Conservation (phyloP, 1,140 invertebrate genomes). For the Hyposmocoma kahamanoa region DNA sequence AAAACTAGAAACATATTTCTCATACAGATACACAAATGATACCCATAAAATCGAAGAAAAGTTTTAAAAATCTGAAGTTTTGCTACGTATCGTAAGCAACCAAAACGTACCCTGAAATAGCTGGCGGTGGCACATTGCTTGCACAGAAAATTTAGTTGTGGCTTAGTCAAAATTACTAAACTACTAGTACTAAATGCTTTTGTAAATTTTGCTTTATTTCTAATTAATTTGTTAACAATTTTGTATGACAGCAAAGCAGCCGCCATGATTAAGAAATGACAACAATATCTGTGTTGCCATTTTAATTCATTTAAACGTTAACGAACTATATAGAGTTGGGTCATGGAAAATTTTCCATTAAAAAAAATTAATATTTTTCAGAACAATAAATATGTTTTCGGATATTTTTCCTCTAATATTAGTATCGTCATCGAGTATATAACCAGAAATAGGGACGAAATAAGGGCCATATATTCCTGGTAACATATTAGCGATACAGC, state of each 20-base stretch:
- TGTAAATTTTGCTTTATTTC: conserved; percentile 45
- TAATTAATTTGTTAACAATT: conserved; percentile 51
- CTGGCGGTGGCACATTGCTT: conserved; percentile 52
- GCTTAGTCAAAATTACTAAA: conserved; percentile 45
- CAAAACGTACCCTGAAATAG: conserved; percentile 44
- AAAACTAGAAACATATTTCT: conserved; percentile 38
- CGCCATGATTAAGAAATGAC: conserved; percentile 49
- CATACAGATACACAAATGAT: conserved; percentile 3
- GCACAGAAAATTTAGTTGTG: conserved; percentile 37
- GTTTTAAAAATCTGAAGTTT: conserved; percentile 1
- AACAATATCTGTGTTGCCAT: conserved; percentile 5
- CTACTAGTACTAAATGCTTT: conserved; percentile 32
- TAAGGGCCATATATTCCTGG: too few relatives aligned
- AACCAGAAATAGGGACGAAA: too few relatives aligned
- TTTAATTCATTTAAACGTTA: background rate
- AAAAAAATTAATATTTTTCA: too few relatives aligned
- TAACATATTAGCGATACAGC: too few relatives aligned
- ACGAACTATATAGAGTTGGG: too few relatives aligned
- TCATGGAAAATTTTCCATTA: too few relatives aligned
- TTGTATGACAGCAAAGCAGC: conserved; percentile 51
- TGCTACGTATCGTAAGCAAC: background rate
- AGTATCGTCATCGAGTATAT: too few relatives aligned
- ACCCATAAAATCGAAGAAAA: conserved; percentile 5
- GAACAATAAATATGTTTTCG: too few relatives aligned
- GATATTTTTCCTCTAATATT: too few relatives aligned